Percentiles rank a stretch among this genome's conserved stretches.
Evolutionary conservation across 2,797 vertebrate genomes (phyloP).

Genomic region (Halcyon leucocephala): DNA sequence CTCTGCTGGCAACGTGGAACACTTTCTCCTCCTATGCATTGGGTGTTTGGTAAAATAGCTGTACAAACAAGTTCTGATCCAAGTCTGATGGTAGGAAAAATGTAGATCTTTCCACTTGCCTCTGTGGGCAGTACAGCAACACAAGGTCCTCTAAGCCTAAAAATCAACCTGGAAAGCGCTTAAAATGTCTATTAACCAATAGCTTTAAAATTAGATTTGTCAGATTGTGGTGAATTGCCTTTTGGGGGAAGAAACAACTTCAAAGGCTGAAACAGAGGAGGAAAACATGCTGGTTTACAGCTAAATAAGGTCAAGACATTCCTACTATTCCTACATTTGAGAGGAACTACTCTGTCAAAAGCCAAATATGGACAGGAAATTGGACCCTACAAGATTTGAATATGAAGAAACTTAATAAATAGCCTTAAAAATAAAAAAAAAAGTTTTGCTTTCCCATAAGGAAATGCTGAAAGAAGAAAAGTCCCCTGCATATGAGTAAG

Average conservation of each 20-base stretch:
- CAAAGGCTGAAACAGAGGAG: not conserved
- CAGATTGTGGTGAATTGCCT: not conserved
- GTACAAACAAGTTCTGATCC: not conserved
- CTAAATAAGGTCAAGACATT: slow-evolving; percentile 18
- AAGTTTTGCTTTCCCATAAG: slow-evolving; percentile 1
- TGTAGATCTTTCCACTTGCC: not conserved
- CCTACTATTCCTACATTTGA: not conserved
- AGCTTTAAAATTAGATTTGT: not conserved
- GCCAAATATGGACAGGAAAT: not conserved
- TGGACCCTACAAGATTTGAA: not conserved
- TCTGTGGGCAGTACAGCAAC: not conserved
- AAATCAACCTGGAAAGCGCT: not conserved
- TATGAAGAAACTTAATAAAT: not conserved
- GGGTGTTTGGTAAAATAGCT: not conserved
- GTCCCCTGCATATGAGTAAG: not conserved
- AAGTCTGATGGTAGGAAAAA: not conserved
- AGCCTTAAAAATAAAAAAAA: not conserved
- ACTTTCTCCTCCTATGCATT: not conserved
- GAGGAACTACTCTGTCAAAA: not conserved
- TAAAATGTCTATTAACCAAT: not conserved
- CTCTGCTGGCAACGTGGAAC: not conserved
- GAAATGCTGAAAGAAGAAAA: not conserved
- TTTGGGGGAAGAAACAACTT: not conserved
- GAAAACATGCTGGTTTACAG: not conserved
- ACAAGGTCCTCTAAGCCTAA: not conserved